Evolutionary conservation across 1,140 invertebrate species (phyloP).

Genomic region (Cardiocondyla obscurior): DNA sequence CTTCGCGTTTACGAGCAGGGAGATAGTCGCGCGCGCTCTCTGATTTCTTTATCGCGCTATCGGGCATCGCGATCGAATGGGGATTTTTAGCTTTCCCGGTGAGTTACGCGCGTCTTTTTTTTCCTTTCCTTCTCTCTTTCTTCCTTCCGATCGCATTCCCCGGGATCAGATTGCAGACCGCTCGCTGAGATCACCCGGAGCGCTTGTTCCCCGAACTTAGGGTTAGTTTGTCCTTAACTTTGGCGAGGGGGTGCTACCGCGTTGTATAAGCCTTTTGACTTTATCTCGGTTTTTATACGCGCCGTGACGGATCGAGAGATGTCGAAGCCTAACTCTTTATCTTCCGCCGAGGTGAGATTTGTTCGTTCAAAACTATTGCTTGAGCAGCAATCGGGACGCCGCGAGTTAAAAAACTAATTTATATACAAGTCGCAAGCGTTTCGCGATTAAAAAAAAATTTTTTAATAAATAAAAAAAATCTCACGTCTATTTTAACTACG

Average conservation of each 20-base stretch:
- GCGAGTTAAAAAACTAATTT: background rate
- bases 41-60: constrained; percentile 12
- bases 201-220: background rate
- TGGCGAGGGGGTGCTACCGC: background rate
- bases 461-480: too few species aligned
- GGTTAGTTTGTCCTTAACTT: constrained; percentile 1
- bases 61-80: constrained; percentile 46
- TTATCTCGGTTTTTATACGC: background rate
- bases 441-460: too few species aligned
- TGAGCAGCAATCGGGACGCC: background rate
- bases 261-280: background rate
- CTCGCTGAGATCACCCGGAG: constrained; percentile 2
- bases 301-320: background rate
- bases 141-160: background rate
- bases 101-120: background rate
- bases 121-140: background rate
- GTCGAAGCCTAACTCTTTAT: background rate
- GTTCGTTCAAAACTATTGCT: background rate
- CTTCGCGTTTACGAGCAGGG: background rate
- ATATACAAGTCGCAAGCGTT: too few species aligned
- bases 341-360: background rate
- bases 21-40: constrained; percentile 7
- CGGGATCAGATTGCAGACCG: constrained; percentile 9
- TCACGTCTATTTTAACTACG: too few species aligned
- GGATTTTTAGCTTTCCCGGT: constrained; percentile 21